Percentiles rank a stretch among this genome's conserved stretches.
Conservation (phyloP, 2,113 vertebrate genomes). For the Herpetotheres cachinnans region DNA sequence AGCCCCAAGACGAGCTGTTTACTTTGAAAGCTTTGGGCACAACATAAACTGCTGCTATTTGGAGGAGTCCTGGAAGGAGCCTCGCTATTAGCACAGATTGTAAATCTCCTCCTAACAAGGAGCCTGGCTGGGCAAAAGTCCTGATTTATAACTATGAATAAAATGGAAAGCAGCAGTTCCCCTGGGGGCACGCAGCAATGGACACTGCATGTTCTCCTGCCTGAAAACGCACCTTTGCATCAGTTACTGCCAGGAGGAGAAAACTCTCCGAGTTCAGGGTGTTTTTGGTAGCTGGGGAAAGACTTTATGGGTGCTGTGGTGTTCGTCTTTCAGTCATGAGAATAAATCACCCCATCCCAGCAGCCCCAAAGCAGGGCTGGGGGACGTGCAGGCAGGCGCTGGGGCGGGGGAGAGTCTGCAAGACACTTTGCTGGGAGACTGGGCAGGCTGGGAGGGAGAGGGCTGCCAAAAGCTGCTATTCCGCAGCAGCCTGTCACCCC, state of each 20-base stretch:
- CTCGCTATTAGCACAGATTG: rapidly evolving
- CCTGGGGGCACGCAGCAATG: not conserved
- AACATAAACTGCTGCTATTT: not conserved
- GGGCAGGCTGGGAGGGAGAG: not conserved
- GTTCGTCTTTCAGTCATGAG: too few relatives aligned
- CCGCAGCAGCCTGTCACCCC: not conserved
- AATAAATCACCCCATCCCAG: too few relatives aligned
- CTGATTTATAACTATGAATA: slow-evolving; percentile 2
- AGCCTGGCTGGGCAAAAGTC: not conserved
- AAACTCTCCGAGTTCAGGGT: not conserved
- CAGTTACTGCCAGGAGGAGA: not conserved
- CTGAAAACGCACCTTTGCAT: not conserved
- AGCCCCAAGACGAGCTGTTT: not conserved
- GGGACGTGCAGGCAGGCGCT: not conserved
- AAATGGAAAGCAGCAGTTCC: not conserved
- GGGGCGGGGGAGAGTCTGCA: not conserved
- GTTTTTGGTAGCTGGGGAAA: not conserved
- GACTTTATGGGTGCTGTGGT: too few relatives aligned
- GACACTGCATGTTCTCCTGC: not conserved
- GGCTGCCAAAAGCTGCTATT: not conserved
- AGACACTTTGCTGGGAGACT: not conserved
- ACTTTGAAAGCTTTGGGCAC: not conserved
- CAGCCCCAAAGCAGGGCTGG: not conserved
- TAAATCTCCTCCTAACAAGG: not conserved
- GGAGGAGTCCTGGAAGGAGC: not conserved